Evolutionary conservation across 2,888 invertebrate species (phyloP), one percentile per base, ranked within the genome.

Genomic region (Andrena bucephala): DNA sequence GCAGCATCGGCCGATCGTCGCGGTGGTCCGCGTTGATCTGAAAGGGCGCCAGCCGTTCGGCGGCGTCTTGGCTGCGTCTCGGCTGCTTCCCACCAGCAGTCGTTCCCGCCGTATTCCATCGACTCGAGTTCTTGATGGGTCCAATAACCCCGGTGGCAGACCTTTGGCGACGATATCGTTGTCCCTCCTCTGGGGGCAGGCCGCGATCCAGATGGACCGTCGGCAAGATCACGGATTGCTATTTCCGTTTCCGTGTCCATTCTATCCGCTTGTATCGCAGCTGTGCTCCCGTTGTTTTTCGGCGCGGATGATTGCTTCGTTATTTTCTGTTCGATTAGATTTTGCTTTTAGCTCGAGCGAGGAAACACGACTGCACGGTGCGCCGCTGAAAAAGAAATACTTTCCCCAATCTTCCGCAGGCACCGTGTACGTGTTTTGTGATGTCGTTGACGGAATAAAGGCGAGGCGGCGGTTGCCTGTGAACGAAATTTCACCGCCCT

Each of bases 141-240:
- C 74, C 85, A 81, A 85, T 85, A 85, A 84, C 81, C 85, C 68
- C 68, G 73, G 2, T 48, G 48, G 42, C 16, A 62, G 63, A 67
- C n/a, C 59, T 75, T 65, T 27, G 57, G 71, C 60, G 60, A 57
- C 54, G 75, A 69, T 83, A 75, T 75, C 70, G 60, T 78, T 42
- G 69, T 48, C 31, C n/a, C 54, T 77, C 20, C 36, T 60, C 7
- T 24, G 8, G 20, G 42, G 13, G 13, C 16, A 57, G 42, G 20
- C 13, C 8, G 27, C 24, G 67, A 27, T 50, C 59, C 48, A 24
- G 65, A 72, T 57, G 48, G 6, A 54, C 52, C 70, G 29, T 13
- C 31, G 36, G 33, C 68, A 42, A 33, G 27, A 75, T 75, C 75
- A 29, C 54, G 27, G 59, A 48, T 57, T 68, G 13, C 68, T 63